phyloP scores from a whole-genome alignment of 2,113 vertebrate species.

The Boleophthalmus pectinirostris region DNA sequence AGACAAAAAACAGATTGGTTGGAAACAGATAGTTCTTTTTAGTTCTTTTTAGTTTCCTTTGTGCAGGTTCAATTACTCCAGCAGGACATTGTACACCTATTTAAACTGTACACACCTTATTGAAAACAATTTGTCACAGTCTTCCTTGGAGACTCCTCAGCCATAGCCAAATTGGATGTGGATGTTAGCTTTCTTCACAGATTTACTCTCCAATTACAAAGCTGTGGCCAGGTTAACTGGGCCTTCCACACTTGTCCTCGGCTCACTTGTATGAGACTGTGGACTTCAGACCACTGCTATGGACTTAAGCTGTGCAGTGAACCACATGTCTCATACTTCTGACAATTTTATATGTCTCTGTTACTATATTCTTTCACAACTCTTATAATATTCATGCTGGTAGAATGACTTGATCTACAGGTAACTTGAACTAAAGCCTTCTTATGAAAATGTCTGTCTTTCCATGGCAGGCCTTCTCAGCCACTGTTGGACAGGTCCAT shows the following conservation, averaged over 20 bases:
- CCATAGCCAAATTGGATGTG: slow-evolving; percentile 27
- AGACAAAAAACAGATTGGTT: not conserved
- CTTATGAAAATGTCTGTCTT: slow-evolving; percentile 1
- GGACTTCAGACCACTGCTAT: slow-evolving; percentile 31
- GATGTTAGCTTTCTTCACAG: slow-evolving; percentile 29
- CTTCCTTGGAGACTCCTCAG: slow-evolving; percentile 23
- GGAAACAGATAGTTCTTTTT: not conserved
- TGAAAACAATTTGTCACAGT: not conserved
- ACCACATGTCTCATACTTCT: slow-evolving; percentile 14
- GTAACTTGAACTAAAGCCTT: not conserved
- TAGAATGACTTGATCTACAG: not conserved
- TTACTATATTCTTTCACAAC: not conserved
- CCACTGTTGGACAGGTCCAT: slow-evolving; percentile 96
- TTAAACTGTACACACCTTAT: slow-evolving; percentile 3
- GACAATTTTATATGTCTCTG: not conserved
- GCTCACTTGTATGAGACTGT: slow-evolving; percentile 36
- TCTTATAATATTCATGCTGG: not conserved
- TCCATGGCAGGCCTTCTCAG: slow-evolving; percentile 90
- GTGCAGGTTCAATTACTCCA: not conserved
- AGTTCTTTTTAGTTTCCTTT: not conserved
- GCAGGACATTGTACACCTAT: not conserved
- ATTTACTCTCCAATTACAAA: slow-evolving; percentile 30
- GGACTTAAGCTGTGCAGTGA: slow-evolving; percentile 9
- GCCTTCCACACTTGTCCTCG: slow-evolving; percentile 19
- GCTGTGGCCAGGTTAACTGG: slow-evolving; percentile 25